Evolutionary conservation across 2,888 invertebrate species (phyloP), one percentile per base, ranked within the genome.

Genomic region (Hypena proboscidalis): DNA sequence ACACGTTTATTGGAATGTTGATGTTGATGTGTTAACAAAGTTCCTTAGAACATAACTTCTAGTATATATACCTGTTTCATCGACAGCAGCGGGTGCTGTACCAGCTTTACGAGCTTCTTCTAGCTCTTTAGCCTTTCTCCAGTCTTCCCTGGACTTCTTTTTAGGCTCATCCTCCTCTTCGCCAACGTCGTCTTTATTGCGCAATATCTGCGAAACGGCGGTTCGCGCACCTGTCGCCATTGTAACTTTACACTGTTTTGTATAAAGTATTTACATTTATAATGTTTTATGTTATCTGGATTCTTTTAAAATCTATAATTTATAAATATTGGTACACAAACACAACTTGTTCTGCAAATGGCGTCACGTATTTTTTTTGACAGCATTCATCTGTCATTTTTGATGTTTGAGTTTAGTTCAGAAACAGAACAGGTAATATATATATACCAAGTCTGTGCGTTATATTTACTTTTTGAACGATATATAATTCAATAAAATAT

Each of bases 21-120:
- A 9, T 4, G 25, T 11, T 11, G 3, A 9, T 11, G 7, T 4
- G 13, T 26, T 11, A 3, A 3, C 3, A 13, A 7, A 3, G 6
- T 13, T 0, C 7, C 1, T 21, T 15, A 1, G 3, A 1, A n/a
- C 3, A 22, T 5, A 11, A 25, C 20, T 33, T 2, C 10, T 14
- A 4, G 7, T 4, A 10, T 23, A 11, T 17, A 29, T 80, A 90
- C 91, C 95, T 77, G 95, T 94, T 80, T 95, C 95, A 68, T 95
- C 95, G 0, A 95, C 95, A 64, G 97, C 97, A 54, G 98, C 98
- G 7, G 98, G 98, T 1, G 97, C 97, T 68, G 97, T 97, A 75
- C 98, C 98, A 58, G 97, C 97, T 91, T 98, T 99, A 70, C 99
- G 93, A 5, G 98, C 98, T 83, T 99, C 99, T 85, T 99, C 99